Evolutionary conservation across 2,888 invertebrate genomes (phyloP).

Genomic region (Agrochola litura): DNA sequence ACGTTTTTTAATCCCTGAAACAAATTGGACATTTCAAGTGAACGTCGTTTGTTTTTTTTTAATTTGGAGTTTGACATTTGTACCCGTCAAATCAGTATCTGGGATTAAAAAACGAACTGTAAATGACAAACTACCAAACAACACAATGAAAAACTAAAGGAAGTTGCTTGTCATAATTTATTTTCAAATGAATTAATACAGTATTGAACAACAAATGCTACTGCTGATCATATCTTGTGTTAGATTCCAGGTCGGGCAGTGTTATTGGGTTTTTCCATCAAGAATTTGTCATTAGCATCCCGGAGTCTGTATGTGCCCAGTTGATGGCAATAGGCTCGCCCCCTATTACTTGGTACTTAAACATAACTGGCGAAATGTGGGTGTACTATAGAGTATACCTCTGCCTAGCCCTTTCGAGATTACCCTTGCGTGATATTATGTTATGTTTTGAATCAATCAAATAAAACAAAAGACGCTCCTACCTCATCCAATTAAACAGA

Average conservation of each 20-base stretch:
- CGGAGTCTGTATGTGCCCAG: neutral
- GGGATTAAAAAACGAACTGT: no score
- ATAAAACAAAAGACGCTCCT: slow-evolving; percentile 21
- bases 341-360: neutral
- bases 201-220: neutral
- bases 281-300: neutral
- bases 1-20: no score
- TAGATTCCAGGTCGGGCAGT: neutral
- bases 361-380: neutral
- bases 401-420: neutral
- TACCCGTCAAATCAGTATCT: no score
- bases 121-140: neutral
- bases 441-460: slow-evolving; percentile 12
- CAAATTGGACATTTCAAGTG: no score
- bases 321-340: neutral
- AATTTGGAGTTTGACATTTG: no score
- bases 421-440: neutral
- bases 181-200: neutral
- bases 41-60: no score
- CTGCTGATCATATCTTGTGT: neutral
- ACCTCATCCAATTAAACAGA: slow-evolving; percentile 81
- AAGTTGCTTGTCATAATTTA: no score
- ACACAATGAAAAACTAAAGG: no score
- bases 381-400: neutral
- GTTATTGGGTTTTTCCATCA: neutral